Percentiles rank a stretch among this genome's conserved stretches.
phyloP scores from a whole-genome alignment of 2,888 invertebrate species.

The Eupithecia subfuscata region DNA sequence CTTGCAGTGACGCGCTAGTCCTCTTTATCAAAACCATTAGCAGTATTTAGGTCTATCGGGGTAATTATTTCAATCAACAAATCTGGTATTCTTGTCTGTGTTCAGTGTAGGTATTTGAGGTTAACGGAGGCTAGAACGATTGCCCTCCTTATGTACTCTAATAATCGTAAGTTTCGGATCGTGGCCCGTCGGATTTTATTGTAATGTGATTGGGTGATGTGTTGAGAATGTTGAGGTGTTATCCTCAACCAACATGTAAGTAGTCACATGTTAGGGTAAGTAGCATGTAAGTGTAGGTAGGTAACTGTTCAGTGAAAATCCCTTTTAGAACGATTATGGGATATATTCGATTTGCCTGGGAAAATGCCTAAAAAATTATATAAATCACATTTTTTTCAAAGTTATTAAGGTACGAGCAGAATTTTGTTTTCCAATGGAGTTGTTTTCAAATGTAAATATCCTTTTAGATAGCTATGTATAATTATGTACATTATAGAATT shows the following conservation, averaged over 20 bases:
- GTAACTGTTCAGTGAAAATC: background rate
- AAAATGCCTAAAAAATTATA: background rate
- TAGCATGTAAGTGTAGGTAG: background rate
- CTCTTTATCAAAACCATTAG: background rate
- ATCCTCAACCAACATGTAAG: background rate
- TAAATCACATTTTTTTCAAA: too few species aligned
- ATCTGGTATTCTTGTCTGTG: conserved; percentile 22
- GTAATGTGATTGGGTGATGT: conserved; percentile 4
- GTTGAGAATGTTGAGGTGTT: background rate
- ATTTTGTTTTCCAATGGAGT: background rate
- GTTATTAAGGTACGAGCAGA: background rate
- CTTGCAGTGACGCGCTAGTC: background rate
- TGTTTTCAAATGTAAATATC: too few species aligned
- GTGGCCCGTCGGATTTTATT: background rate
- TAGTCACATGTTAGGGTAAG: too few species aligned
- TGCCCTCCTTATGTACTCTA: conserved; percentile 21
- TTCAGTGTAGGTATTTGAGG: conserved; percentile 25
- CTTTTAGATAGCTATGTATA: too few species aligned
- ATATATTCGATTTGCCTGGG: background rate
- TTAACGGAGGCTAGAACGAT: conserved; percentile 24
- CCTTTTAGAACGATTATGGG: background rate
- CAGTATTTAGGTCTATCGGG: background rate
- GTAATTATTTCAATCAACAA: conserved; percentile 34
- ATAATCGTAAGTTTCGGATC: conserved; percentile 13
- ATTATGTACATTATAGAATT: too few species aligned